A percentile compares a stretch with the other conserved stretches of the same genome.
phyloP scores from a whole-genome alignment of 1,140 invertebrate genomes.

The Drosophila asahinai region DNA sequence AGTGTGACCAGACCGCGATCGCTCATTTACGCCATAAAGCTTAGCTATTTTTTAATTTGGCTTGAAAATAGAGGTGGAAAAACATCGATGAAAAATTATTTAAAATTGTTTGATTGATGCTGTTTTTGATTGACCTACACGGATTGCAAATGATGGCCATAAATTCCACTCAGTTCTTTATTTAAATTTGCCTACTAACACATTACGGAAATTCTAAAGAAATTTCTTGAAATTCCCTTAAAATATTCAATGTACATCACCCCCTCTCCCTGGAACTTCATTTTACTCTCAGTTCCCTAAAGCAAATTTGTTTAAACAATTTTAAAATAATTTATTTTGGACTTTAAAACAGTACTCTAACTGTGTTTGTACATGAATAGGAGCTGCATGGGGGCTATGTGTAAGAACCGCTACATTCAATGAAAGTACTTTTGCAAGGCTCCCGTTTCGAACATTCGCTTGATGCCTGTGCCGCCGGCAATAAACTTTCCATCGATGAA shows the following conservation, averaged over 20 bases:
- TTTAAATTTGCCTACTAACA: neutral
- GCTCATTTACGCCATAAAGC: neutral
- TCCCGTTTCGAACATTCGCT: conserved; percentile 90
- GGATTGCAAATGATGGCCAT: too few species aligned
- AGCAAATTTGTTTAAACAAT: neutral
- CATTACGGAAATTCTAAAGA: neutral
- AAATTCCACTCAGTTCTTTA: neutral
- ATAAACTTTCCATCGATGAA: conserved; percentile 96
- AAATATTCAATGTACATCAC: neutral
- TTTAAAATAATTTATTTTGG: conserved; percentile 27
- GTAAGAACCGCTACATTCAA: conserved; percentile 21
- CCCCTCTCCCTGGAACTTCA: too few species aligned
- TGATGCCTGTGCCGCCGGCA: conserved; percentile 95
- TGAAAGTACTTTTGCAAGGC: conserved; percentile 85
- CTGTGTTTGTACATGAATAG: conserved; percentile 11
- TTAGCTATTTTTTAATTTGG: neutral
- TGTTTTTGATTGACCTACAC: too few species aligned
- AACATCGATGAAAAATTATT: too few species aligned
- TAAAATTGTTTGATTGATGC: too few species aligned
- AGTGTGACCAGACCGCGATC: conserved; percentile 14
- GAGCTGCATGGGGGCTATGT: neutral
- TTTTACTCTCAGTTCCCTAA: neutral
- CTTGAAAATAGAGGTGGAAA: too few species aligned
- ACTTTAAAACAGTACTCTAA: conserved; percentile 26
- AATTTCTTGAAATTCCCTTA: neutral